phyloP scores from a whole-genome alignment of 2,888 invertebrate genomes.

The Dicroscelio sp. region DNA sequence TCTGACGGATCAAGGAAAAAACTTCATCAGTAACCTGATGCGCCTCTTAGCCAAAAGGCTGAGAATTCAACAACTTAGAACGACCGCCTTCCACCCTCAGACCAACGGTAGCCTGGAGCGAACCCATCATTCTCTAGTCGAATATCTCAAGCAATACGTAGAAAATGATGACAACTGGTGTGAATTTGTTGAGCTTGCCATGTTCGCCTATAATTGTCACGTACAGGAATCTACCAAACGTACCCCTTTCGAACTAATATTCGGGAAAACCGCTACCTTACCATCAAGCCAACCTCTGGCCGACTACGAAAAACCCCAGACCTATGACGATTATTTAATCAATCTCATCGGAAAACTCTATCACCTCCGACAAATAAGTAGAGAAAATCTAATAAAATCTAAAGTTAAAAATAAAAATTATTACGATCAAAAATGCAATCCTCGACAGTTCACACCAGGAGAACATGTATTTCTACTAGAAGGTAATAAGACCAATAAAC shows the following conservation, averaged over 20 bases:
- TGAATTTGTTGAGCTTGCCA: not conserved
- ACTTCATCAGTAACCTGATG: not conserved
- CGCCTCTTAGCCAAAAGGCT: not conserved
- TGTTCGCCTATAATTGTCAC: not conserved
- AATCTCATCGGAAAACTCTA: not conserved
- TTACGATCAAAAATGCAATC: not conserved
- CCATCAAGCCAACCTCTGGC: not conserved
- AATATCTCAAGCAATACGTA: not conserved
- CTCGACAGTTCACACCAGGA: no score
- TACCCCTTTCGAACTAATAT: no score
- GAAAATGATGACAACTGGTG: not conserved
- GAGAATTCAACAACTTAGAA: not conserved
- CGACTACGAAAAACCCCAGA: not conserved
- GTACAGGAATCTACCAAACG: no score
- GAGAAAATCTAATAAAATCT: not conserved
- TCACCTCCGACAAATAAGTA: not conserved
- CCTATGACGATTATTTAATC: not conserved
- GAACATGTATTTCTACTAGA: no score
- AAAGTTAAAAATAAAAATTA: not conserved
- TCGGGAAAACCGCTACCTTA: no score
- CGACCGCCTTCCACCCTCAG: not conserved
- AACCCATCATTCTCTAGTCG: not conserved
- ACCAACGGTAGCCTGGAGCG: not conserved
- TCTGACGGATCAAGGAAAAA: conserved; percentile 13
- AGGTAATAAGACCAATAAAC: not conserved